Percentiles rank a stretch among this genome's conserved stretches.
Conservation (phyloP, 2,113 vertebrate species). For the Panthera leo region DNA sequence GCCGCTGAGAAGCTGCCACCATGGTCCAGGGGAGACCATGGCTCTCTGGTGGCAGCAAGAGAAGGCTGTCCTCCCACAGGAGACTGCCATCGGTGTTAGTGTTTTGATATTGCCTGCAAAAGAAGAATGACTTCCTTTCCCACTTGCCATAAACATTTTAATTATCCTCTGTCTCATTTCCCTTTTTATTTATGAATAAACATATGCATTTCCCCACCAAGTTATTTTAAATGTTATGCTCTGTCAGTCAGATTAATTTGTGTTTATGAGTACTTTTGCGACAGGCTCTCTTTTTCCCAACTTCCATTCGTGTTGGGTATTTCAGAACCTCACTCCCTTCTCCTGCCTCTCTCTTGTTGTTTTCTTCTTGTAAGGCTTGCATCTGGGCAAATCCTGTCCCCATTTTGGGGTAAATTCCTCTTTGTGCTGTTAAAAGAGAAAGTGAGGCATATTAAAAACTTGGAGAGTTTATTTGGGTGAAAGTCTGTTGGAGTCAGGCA, state of each 20-base stretch:
- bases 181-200: slow-evolving; percentile 24
- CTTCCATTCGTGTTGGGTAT: not conserved
- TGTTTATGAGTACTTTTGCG: not conserved
- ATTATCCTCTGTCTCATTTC: not conserved
- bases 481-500: not conserved
- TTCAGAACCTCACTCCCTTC: not conserved
- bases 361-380: not conserved
- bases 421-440: not conserved
- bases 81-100: not conserved
- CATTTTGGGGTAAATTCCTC: not conserved
- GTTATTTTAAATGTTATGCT: not conserved
- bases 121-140: not conserved
- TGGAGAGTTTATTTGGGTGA: not conserved
- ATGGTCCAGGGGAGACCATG: not conserved
- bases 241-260: not conserved
- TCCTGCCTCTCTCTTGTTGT: not conserved
- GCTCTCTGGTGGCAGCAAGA: fast-evolving
- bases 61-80: not conserved
- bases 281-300: not conserved
- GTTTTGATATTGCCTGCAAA: not conserved
- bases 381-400: not conserved
- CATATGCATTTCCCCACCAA: not conserved
- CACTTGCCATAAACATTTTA: not conserved
- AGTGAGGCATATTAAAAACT: not conserved
- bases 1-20: not conserved